phyloP scores from a whole-genome alignment of 2,797 vertebrate species.

The Thalassophryne amazonica region DNA sequence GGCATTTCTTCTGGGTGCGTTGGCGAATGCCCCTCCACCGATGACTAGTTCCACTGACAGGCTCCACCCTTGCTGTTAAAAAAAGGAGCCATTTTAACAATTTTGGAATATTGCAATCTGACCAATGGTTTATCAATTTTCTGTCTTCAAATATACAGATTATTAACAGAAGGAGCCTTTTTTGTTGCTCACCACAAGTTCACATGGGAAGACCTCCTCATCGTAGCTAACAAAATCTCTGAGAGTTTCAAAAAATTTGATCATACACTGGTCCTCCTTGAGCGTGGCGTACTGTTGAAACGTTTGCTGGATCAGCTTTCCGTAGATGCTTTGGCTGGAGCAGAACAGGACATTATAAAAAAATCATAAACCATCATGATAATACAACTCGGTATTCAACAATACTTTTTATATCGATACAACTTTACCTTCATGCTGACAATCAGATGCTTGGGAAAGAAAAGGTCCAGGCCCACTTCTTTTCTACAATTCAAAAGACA shows the following conservation, averaged over 20 bases:
- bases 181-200: constrained; percentile 84
- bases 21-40: constrained; percentile 91
- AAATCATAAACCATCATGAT: no score
- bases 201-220: constrained; percentile 91
- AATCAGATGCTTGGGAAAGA: constrained; percentile 88
- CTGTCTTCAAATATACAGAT: no score
- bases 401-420: no score
- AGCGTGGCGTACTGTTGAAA: constrained; percentile 90
- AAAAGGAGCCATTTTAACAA: background rate
- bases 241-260: constrained; percentile 90
- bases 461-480: constrained; percentile 93
- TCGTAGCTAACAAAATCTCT: constrained; percentile 82
- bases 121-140: background rate
- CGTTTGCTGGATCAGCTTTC: constrained; percentile 94
- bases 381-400: no score
- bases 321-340: constrained; percentile 85
- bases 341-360: no score
- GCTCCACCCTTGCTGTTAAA: constrained; percentile 93
- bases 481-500: constrained; percentile 75
- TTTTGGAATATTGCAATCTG: background rate
- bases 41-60: constrained; percentile 93
- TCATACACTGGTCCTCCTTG: constrained; percentile 90
- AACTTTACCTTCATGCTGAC: constrained; percentile 83
- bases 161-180: background rate
- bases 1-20: constrained; percentile 82